Evolutionary conservation across 2,113 vertebrate genomes (phyloP).

Genomic region (Taxidea taxus): DNA sequence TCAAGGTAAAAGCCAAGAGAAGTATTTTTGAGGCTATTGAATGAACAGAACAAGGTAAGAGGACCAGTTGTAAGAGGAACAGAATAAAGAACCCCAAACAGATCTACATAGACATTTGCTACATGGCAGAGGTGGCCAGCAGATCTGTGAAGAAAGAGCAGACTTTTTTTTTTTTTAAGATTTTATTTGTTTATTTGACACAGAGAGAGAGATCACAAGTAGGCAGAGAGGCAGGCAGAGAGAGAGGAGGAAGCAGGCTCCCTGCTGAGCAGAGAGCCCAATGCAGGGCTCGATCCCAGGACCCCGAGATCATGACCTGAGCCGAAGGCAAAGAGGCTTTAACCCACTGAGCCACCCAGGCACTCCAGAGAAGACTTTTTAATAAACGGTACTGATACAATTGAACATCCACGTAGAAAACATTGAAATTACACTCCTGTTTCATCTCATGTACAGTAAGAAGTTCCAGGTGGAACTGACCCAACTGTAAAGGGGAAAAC

Average conservation of each 20-base stretch:
- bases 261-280: no score
- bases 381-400: constrained; percentile 12
- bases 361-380: not conserved
- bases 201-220: no score
- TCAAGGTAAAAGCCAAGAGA: not conserved
- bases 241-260: no score
- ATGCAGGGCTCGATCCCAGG: no score
- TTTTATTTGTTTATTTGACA: no score
- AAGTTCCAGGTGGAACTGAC: not conserved
- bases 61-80: not conserved
- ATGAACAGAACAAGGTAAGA: not conserved
- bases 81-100: not conserved
- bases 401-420: not conserved
- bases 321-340: no score
- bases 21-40: not conserved
- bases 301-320: no score
- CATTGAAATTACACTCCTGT: constrained; percentile 9
- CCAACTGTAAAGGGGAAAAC: not conserved
- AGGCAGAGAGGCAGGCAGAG: no score
- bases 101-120: not conserved
- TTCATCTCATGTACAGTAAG: not conserved
- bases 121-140: not conserved
- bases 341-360: no score
- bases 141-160: not conserved
- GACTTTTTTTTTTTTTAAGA: constrained; percentile 18